Evolutionary conservation across 2,888 invertebrate species (phyloP), one percentile per base, ranked within the genome.

Genomic region (Limnephilus lunatus): DNA sequence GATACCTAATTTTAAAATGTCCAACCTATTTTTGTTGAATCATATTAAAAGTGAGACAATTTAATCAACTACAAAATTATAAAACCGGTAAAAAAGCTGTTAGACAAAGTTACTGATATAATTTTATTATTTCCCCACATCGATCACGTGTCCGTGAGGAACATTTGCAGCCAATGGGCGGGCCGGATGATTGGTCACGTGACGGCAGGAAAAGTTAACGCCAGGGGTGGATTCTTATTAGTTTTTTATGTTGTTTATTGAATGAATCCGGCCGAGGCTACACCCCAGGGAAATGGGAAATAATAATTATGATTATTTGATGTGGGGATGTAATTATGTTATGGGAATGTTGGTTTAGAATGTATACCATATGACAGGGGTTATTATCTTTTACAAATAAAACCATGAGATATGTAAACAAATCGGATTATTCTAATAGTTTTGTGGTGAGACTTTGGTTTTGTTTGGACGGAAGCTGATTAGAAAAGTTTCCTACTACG

Each of bases 221-320:
- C 48, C 68, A 31, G 44, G 87, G 90, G 90, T 68, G 85, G 53
- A 48, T 68, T 90, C 35, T 85, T 85, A 90, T 90, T 83, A 83
- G 32, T 89, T 90, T 90, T 68, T 86, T 86, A 48, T 81, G 81
- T 53, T 92, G 88, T 92, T 92, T 92, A 91, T 83, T 90, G 53
- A 87, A 89, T 83, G 90, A 92, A 92, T 92, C 92, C 91, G 90
- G 85, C 81, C 83, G 81, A 90, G 86, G 90, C 81, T 82, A 85
- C 44, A 82, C 32, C 35, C 82, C 83, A 14, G 83, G 35, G 83
- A 83, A 83, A 32, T 83, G 14, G 83, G 68, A 68, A 68, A 68
- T 68, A 68, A 68, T 68, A 68, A 68, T 68, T 68, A 25, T 68
- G 68, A 68, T 68, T 68, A 68, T 68, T 68, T 68, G 68, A 25